Base-by-base conservation (phyloP, 2,888 invertebrate genomes). In the Rhingia campestris region DNA sequence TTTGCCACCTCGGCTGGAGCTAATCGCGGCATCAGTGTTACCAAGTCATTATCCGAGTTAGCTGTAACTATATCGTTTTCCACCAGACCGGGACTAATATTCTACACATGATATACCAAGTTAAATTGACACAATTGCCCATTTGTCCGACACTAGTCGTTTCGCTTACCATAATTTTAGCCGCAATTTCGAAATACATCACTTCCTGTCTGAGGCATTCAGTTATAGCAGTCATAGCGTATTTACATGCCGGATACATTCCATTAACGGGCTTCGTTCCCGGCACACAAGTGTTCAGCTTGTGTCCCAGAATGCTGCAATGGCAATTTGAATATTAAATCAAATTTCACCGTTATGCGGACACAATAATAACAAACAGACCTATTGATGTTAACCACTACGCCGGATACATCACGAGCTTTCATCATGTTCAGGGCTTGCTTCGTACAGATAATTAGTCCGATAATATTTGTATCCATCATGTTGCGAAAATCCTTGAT, bases 381-480 rank as follows among this genome's bases (percentile, higher is more conserved):
- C 88, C 88, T 88, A 86, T 88, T 88, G 39, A 88, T 87, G 75
- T 88, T 88, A 10, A 88, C 87, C 45, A 88, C 81, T 39, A 87
- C 81, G n/a, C 93, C 94, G 37, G 91, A 90, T 0, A 92, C 89
- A 0, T 91, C 89, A 14, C 92, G 89, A 54, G 92, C 92, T 79
- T 90, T 91, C 93, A 94, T 93, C 2, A 92, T 91, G 58, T 91
- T 91, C 0, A 92, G 87, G 0, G 93, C 92, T 88, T 93, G 93
- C 51, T 93, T 90, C 1, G 92, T 91, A 81, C 93, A 92, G 14
- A 93, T 90, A 35, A 92, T 91, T 10, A 92, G 88, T 0, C 92
- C 93, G 51, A 93, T 88, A 0, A 94, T 92, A 86, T 94, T 94
- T 6, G 93, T 90, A 12, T 93, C 91, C 76, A 93, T 64, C 86